phyloP scores from a whole-genome alignment of 2,888 invertebrate genomes.

The Cheilosia urbana region DNA sequence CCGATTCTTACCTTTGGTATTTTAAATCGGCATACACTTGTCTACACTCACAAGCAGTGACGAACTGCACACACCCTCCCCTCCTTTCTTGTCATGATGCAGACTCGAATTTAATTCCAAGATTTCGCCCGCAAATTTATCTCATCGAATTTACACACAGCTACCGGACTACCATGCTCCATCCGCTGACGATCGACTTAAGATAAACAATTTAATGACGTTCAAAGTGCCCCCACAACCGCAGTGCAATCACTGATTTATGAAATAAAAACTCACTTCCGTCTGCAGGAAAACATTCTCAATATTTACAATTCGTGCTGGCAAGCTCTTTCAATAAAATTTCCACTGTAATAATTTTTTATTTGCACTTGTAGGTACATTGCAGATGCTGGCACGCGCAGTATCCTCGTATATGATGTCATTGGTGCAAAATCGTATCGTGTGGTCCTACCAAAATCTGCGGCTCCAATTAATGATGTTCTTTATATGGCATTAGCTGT shows the following conservation, averaged over 20 bases:
- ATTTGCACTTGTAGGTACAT: conserved; percentile 79
- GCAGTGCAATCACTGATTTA: not conserved
- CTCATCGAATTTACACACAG: not conserved
- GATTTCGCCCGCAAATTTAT: not conserved
- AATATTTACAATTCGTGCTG: conserved; percentile 29
- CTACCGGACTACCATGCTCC: not conserved
- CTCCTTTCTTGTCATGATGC: no score
- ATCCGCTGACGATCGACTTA: conserved; percentile 32
- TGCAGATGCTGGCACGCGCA: conserved; percentile 83
- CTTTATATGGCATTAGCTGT: conserved; percentile 86
- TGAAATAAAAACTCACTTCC: not conserved
- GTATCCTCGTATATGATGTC: conserved; percentile 85
- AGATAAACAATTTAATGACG: conserved; percentile 51
- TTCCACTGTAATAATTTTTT: not conserved
- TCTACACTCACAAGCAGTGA: no score
- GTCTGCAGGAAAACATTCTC: not conserved
- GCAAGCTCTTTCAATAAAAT: conserved; percentile 5
- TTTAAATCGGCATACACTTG: no score
- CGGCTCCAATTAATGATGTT: conserved; percentile 85
- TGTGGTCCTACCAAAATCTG: conserved; percentile 85
- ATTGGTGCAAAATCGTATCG: conserved; percentile 85
- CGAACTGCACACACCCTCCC: no score
- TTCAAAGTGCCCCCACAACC: conserved; percentile 16
- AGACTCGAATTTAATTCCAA: no score
- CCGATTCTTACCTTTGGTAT: no score